Evolutionary conservation across 2,113 vertebrate genomes (phyloP), one percentile per base, ranked within the genome.

Genomic region (Macroglossus sobrinus): DNA sequence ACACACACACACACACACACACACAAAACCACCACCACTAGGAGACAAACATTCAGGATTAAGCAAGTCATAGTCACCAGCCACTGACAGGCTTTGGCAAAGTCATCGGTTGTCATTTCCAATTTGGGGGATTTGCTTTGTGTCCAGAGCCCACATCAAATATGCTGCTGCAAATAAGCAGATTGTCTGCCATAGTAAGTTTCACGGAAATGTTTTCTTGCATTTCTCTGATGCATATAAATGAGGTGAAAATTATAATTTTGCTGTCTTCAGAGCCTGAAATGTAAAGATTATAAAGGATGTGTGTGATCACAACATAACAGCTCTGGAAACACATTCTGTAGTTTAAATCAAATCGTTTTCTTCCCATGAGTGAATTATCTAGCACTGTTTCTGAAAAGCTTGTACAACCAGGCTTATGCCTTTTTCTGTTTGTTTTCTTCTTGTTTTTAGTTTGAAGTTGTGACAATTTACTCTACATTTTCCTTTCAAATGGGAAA

Each of bases 131-230:
- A 24, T 89, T 97, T 91, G 84, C 45, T 86, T 86, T 78, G n/a
- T 47, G 45, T 96, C 64, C 69, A 84, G 71, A 89, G 19, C 13
- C 76, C 55, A 64, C 61, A 89, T 97, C 85, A 96, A 81, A 94
- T 57, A 89, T 33, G 28, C 14, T 72, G 15, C 63, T 79, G 33
- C 61, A 57, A 21, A 82, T 71, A 88, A 85, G 72, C 30, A 75
- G 76, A 57, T 72, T 84, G 28, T 78, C 74, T 89, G 74, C 38
- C 47, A 84, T 22, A 69, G 45, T 18, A 24, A 72, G 8, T 53
- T 91, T 84, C 68, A 61, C 82, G 82, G 78, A 72, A 89, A 93
- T 50, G 18, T 91, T 95, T 85, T 76, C 10, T 18, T 69, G 53
- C 1, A 61, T 12, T 96, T 75, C 71, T 78, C 38, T 63, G 76